Base-by-base conservation (phyloP, 2,888 invertebrate species). In the Monoplex corrugatus region DNA sequence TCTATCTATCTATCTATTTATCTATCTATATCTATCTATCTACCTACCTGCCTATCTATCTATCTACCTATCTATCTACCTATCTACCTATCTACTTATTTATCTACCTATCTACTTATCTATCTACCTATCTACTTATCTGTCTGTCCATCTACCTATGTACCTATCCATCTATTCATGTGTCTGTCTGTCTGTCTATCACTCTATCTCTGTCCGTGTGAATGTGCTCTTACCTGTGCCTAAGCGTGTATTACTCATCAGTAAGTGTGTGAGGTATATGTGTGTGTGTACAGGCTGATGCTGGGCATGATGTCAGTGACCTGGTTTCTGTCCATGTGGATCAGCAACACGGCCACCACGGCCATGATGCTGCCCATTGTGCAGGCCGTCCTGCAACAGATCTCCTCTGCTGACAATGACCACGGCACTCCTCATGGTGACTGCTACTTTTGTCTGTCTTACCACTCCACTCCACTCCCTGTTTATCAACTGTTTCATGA, bases 261-360 rank as follows among this genome's bases (percentile, higher is more conserved):
- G 40, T 19, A 35, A 13, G 50, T 50, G 50, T 50, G 50, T 50
- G 28, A 5, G 63, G 63, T 68, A 5, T n/a, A 23, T 23, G 43
- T 80, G 43, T 2, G 32, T 10, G 28, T 35, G 78, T 89, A 82
- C 90, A 95, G 95, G 92, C 89, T 95, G 87, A 92, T 94, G 92
- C 89, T 94, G 13, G 95, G 95, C 2, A 89, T 95, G 50, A 94
- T 93, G 94, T 97, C 97, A 92, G 98, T 98, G 45, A 98, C 98
- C 0, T 98, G 98, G 98, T 98, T 98, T 94, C 97, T 99, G 92
- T 98, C 98, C 0, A 98, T 99, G 98, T 99, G 98, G 98, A 98
- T 99, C 93, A 98, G 98, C 10, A 99, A 99, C 95, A 98, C 98
- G 0, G 98, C 98, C 0, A 98, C 95, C 44, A 95, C 95, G 0